Evolutionary conservation across 2,888 invertebrate species (phyloP).

Genomic region (Stenoptilia bipunctidactyla): DNA sequence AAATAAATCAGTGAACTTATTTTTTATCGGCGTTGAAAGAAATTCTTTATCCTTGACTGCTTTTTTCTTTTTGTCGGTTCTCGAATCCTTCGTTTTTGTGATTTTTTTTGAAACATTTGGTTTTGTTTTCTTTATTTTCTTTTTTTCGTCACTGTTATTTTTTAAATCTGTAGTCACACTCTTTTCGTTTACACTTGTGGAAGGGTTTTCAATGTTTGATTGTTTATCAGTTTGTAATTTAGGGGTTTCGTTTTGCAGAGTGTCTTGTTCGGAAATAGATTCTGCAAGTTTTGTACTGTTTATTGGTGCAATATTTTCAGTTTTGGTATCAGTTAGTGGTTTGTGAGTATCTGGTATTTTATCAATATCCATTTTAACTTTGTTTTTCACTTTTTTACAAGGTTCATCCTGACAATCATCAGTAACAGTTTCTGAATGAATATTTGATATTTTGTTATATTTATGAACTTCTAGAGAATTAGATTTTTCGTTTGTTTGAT

Average conservation of each 20-base stretch:
- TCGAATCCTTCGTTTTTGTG: slow-evolving; percentile 3
- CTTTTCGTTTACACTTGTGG: too few relatives aligned
- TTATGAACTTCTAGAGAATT: slow-evolving; percentile 8
- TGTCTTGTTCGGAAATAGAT: too few relatives aligned
- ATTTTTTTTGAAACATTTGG: slow-evolving; percentile 1
- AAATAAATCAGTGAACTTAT: slow-evolving; percentile 40
- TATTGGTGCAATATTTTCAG: neutral
- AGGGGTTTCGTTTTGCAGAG: neutral
- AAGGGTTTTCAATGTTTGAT: too few relatives aligned
- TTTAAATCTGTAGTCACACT: too few relatives aligned
- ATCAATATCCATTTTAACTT: neutral
- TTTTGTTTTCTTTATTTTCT: neutral
- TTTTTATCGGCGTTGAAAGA: neutral
- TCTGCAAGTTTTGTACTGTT: too few relatives aligned
- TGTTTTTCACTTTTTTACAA: neutral
- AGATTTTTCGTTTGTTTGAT: neutral
- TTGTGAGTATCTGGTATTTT: neutral
- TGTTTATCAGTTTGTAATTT: too few relatives aligned
- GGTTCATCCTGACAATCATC: neutral
- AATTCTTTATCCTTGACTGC: slow-evolving; percentile 9
- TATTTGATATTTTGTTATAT: neutral
- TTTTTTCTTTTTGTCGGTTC: slow-evolving; percentile 18
- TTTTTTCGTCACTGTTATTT: too few relatives aligned
- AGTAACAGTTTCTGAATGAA: neutral
- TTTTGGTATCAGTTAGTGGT: neutral